phyloP scores from a whole-genome alignment of 37 sponge, comb jelly and placozoan genomes.

The Ephydatia muelleri region DNA sequence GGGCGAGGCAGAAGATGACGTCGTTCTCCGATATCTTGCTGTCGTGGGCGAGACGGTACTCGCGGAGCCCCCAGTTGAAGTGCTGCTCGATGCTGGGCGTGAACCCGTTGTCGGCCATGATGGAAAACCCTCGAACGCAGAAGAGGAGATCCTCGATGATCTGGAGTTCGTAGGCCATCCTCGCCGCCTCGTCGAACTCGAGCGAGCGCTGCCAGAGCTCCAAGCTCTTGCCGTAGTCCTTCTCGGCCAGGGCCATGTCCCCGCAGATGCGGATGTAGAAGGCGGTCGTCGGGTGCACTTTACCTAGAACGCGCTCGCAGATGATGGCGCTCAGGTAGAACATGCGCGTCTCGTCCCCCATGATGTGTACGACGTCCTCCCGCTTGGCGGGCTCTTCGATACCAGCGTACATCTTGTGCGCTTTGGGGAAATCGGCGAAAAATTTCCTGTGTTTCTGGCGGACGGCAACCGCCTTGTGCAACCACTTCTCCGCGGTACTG shows the following conservation, averaged over 20 bases:
- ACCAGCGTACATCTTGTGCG: constrained; percentile 51
- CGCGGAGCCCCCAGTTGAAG: constrained; percentile 79
- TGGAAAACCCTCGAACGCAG: constrained; percentile 62
- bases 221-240: constrained; percentile 56
- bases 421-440: constrained; percentile 20
- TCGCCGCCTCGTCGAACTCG: constrained; percentile 76
- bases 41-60: constrained; percentile 69
- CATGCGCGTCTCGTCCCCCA: constrained; percentile 29
- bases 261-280: constrained; percentile 82
- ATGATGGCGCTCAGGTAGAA: constrained; percentile 67
- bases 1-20: constrained; percentile 53
- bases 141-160: constrained; percentile 79
- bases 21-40: constrained; percentile 70
- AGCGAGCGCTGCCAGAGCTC: constrained; percentile 82
- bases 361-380: constrained; percentile 31
- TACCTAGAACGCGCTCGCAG: constrained; percentile 81
- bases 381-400: constrained; percentile 54
- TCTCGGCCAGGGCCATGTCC: constrained; percentile 67
- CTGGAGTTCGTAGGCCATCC: constrained; percentile 88
- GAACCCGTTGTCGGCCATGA: constrained; percentile 57
- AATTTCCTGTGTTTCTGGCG: not conserved
- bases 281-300: constrained; percentile 80
- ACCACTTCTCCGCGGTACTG: constrained; percentile 12
- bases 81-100: constrained; percentile 57
- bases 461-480: constrained; percentile 45